Evolutionary conservation across 2,888 invertebrate species (phyloP).

Genomic region (Ophraella communa): DNA sequence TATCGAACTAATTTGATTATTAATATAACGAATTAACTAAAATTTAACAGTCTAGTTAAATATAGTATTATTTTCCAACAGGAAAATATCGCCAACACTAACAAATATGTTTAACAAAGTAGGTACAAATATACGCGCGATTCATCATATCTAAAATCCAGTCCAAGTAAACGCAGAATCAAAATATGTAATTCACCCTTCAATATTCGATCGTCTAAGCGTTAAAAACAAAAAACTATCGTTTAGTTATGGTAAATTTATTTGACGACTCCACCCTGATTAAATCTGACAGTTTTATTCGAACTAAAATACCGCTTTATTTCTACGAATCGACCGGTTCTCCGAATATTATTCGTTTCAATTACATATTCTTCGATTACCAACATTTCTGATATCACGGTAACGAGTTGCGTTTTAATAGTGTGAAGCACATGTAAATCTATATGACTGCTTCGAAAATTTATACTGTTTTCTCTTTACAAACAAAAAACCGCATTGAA

Average conservation of each 20-base stretch:
- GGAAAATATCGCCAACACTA: slow-evolving; percentile 36
- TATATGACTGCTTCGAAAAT: slow-evolving; percentile 20
- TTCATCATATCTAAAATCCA: slow-evolving; percentile 29
- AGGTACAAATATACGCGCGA: slow-evolving; percentile 50
- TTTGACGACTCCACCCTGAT: no score
- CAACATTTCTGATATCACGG: slow-evolving; percentile 28
- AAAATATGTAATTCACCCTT: not conserved
- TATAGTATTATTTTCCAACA: slow-evolving; percentile 16
- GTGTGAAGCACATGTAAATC: slow-evolving; percentile 47
- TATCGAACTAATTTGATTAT: slow-evolving; percentile 6
- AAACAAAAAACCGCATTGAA: slow-evolving; percentile 12
- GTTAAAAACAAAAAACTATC: no score
- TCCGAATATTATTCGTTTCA: no score
- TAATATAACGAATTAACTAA: slow-evolving; percentile 13
- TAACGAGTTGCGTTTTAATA: slow-evolving; percentile 31
- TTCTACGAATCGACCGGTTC: no score
- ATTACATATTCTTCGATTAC: slow-evolving; percentile 1
- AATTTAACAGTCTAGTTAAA: slow-evolving; percentile 16
- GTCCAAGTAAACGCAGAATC: not conserved
- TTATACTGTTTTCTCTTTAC: slow-evolving; percentile 14
- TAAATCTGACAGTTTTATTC: no score
- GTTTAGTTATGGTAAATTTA: no score
- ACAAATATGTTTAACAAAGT: slow-evolving; percentile 47
- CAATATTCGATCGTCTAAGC: no score
- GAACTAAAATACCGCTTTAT: no score